Conservation (phyloP, 2,888 invertebrate genomes). For the Sisyra terminalis region DNA sequence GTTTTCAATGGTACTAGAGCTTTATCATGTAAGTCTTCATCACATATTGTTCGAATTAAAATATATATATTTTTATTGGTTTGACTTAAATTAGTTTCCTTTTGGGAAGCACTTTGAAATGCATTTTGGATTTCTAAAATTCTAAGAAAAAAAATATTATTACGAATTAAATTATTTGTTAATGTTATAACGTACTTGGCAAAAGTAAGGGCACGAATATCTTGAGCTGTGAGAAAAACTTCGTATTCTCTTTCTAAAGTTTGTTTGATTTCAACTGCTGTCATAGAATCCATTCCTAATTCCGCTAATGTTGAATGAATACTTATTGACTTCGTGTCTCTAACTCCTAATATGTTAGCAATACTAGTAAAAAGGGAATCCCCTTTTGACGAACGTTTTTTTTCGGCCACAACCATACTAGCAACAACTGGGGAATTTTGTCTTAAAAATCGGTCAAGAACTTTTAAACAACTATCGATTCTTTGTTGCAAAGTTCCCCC, state of each 20-base stretch:
- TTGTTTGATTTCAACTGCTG: constrained; percentile 93
- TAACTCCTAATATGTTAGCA: constrained; percentile 32
- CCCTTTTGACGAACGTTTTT: constrained; percentile 41
- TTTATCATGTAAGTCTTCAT: constrained; percentile 34
- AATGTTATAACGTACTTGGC: constrained; percentile 34
- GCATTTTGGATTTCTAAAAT: constrained; percentile 19
- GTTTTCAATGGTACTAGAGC: constrained; percentile 32
- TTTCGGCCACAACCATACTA: constrained; percentile 79
- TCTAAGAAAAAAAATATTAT: no score
- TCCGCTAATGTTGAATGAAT: constrained; percentile 65
- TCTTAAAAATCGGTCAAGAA: constrained; percentile 51
- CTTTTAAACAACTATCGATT: constrained; percentile 42
- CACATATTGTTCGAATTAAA: constrained; percentile 41
- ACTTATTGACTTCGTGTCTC: constrained; percentile 51
- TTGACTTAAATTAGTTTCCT: not conserved
- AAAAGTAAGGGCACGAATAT: constrained; percentile 67
- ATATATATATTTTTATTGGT: constrained; percentile 23
- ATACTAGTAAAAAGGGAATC: constrained; percentile 54
- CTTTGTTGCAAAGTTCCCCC: constrained; percentile 50
- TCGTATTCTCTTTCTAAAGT: constrained; percentile 80
- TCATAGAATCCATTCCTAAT: constrained; percentile 92
- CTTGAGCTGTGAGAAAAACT: constrained; percentile 68
- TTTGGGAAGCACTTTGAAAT: constrained; percentile 1
- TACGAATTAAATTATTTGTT: no score
- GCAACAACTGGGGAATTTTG: constrained; percentile 49